Evolutionary conservation across 2,888 invertebrate species (phyloP), one percentile per base, ranked within the genome.

Genomic region (Drosophila putrida): DNA sequence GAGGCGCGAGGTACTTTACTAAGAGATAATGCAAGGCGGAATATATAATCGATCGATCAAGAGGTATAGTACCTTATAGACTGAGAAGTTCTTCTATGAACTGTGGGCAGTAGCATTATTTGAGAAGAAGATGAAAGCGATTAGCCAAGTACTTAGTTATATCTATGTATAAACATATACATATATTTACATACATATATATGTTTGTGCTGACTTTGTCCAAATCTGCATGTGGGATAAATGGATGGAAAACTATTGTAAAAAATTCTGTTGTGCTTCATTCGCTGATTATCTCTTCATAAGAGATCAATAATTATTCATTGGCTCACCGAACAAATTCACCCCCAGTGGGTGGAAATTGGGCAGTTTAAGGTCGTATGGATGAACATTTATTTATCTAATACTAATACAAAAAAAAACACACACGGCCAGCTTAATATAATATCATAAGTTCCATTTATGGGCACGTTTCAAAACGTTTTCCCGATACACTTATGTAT

Each of bases 1-100:
- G 58, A 75, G 59, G 57, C 63, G 71, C 59, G 64, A 79, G 58
- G 59, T 72, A 78, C 50, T 59, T 62, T 43, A 75, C 74, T 53
- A 65, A 59, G 54, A 71, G 46, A 64, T 71, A 57, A 46, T 58
- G 36, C 47, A 47, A 58, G 76, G 71, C 77, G 46, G 57, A 49
- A 33, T 25, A 35, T 44, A 43, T 35, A 35, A 35, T 27, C 33
- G 15, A 47, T 47, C 20, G 33, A 33, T 49, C 49, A 20, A 49
- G 4, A 49, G 49, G 6, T 35, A 35, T 35, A n/a, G n/a, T 20
- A 35, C 20, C 6, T 35, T 20, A 20, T 49, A 49, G 35, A 49
- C 49, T 49, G 49, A 20, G 2, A 8, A 20, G 35, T 35, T 10
- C 11, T n/a, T n/a, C 20, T 49, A 35, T 20, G 20, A 35, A 35